Conservation (phyloP, 2,113 vertebrate genomes). For the Euleptes europaea region DNA sequence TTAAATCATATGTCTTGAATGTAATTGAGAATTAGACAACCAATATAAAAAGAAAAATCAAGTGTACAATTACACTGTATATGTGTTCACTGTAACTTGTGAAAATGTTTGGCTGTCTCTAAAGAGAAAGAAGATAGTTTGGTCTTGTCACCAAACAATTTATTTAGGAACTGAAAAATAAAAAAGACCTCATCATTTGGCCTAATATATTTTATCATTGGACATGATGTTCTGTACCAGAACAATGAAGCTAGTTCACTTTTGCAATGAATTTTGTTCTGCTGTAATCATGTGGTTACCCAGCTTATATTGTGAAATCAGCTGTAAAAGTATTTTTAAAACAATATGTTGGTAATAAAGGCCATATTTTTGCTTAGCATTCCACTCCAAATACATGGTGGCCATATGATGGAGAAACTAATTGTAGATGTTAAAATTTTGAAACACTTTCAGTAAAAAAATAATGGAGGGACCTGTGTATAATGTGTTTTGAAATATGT, state of each 20-base stretch:
- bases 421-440: background rate
- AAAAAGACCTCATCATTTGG: constrained; percentile 16
- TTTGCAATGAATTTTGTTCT: constrained; percentile 51
- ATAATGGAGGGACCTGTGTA: background rate
- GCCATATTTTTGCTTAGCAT: constrained; percentile 14
- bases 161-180: background rate
- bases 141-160: background rate
- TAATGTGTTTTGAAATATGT: background rate
- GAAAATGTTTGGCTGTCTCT: background rate
- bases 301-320: constrained; percentile 36
- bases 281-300: constrained; percentile 41
- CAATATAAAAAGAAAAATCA: too few species aligned
- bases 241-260: constrained; percentile 43
- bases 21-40: too few species aligned
- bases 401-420: background rate
- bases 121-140: background rate
- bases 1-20: too few species aligned
- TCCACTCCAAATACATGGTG: background rate
- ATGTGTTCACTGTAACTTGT: too few species aligned
- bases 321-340: constrained; percentile 41
- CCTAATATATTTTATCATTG: constrained; percentile 40
- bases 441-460: constrained; percentile 10
- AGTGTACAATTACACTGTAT: too few species aligned
- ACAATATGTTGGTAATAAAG: constrained; percentile 48
- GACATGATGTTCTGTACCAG: constrained; percentile 35